Base-by-base conservation (phyloP, 1,140 invertebrate species). In the Mizuhopecten yessoensis region DNA sequence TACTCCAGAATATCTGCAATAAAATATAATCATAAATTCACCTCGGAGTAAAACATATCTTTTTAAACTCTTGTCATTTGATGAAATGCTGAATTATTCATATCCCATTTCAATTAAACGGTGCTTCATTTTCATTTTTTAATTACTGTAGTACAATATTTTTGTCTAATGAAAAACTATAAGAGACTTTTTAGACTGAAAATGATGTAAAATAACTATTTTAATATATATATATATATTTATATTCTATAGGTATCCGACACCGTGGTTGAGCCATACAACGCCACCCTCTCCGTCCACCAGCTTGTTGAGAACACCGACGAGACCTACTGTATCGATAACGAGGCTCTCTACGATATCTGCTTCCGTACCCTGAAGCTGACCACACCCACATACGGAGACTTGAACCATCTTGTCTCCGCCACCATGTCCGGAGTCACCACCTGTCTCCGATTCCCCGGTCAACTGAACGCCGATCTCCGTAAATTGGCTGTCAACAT, bases 341-440 rank as follows among this genome's bases (percentile, higher is more conserved):
- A 97, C 96, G 98, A 99, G 97, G 98, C 98, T 90, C 97, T 99
- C 17, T 99, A 99, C 95, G 98, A 99, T 96, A 99, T 99, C 94
- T 99, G 98, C 97, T 99, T 99, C 97, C 97, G 98, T 87, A 99
- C 98, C 34, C 96, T 99, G 90, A 99, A 99, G 96, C 97, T 99
- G 0, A 98, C 97, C 33, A 97, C 96, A 23, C 97, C 97, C 29
- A 97, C 97, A 49, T 99, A 93, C 91, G 97, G 97, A 87, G 97
- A 97, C 93, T 94, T 97, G 36, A 97, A 97, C 94, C 97, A 97
- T 95, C 94, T 97, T 3, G 97, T 97, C 34, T 97, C 94, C 91
- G 96, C 94, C 39, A 97, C 97, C 13, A 97, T 97, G 97, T 98
- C 98, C 2, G 98, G 98, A 20, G 98, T 98, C 0, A 98, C 98